Percentiles rank a stretch among this genome's conserved stretches.
phyloP scores from a whole-genome alignment of 2,797 vertebrate genomes.

The Gymnoscopelus microlampas region DNA sequence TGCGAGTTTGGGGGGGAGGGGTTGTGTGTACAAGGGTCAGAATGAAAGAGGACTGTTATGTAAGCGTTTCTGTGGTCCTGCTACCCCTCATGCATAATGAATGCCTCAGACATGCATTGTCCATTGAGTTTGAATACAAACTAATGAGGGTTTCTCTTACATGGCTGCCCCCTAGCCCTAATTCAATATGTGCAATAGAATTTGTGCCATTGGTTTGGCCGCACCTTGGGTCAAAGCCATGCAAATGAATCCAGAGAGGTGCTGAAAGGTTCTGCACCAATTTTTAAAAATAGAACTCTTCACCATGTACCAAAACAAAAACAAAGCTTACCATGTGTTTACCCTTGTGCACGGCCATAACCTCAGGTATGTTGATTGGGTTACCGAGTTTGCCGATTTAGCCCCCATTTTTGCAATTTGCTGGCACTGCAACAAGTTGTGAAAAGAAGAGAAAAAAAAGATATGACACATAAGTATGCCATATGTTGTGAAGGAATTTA shows the following conservation, averaged over 20 bases:
- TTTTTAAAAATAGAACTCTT: slow-evolving; percentile 43
- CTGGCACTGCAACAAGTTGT: too few relatives aligned
- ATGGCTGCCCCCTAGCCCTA: slow-evolving; percentile 57
- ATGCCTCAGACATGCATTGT: slow-evolving; percentile 76
- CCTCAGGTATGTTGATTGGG: neutral
- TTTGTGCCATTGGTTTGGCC: slow-evolving; percentile 57
- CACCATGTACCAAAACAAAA: slow-evolving; percentile 10
- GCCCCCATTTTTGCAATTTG: too few relatives aligned
- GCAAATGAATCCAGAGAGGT: slow-evolving; percentile 34
- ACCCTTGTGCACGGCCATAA: too few relatives aligned
- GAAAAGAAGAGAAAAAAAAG: too few relatives aligned
- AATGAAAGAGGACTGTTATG: slow-evolving; percentile 79
- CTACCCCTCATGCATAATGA: slow-evolving; percentile 79
- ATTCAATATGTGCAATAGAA: slow-evolving; percentile 72
- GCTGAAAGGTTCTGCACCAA: slow-evolving; percentile 43
- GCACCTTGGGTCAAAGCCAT: slow-evolving; percentile 67
- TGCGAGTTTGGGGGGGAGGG: slow-evolving; percentile 32
- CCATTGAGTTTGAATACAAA: slow-evolving; percentile 77
- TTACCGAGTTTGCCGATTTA: neutral
- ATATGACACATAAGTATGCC: too few relatives aligned
- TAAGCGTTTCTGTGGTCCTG: slow-evolving; percentile 74
- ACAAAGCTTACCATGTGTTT: slow-evolving; percentile 4
- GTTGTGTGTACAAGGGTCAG: slow-evolving; percentile 65
- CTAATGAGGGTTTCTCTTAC: slow-evolving; percentile 73
- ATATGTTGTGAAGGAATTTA: too few relatives aligned